Percentiles rank a stretch among this genome's conserved stretches.
phyloP scores from a whole-genome alignment of 2,888 invertebrate species.

The Spicauda simplicius region DNA sequence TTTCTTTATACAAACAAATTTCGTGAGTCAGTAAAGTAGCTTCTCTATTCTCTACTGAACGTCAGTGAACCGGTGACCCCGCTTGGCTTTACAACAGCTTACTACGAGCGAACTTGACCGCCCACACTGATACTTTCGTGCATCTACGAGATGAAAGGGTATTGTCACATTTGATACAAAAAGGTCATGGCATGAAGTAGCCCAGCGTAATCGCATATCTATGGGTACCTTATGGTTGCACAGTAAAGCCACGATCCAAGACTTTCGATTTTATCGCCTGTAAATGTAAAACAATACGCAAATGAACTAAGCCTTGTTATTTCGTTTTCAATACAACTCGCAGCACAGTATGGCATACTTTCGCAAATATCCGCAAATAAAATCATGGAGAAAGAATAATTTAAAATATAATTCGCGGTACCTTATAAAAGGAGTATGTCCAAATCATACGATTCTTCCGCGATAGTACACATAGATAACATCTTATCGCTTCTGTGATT shows the following conservation, averaged over 20 bases:
- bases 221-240: conserved; percentile 14
- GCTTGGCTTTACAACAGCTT: conserved; percentile 61
- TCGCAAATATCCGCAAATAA: neutral
- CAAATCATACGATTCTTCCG: neutral
- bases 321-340: conserved; percentile 3
- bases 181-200: conserved; percentile 27
- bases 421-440: neutral
- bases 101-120: conserved; percentile 75
- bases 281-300: conserved; percentile 28
- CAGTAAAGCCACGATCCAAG: conserved; percentile 25
- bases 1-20: conserved; percentile 66
- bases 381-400: neutral
- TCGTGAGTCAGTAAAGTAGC: conserved; percentile 63
- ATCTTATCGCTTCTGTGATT: neutral
- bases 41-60: conserved; percentile 57
- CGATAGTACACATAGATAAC: neutral
- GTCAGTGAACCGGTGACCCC: conserved; percentile 71
- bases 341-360: neutral
- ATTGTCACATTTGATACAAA: conserved; percentile 30
- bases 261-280: conserved; percentile 33
- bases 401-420: too few relatives aligned
- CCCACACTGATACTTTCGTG: conserved; percentile 62
- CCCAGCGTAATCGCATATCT: conserved; percentile 22
- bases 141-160: conserved; percentile 15
- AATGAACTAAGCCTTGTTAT: conserved; percentile 14